Conservation (phyloP, 2,888 invertebrate genomes). For the Caenorhabditis uteleia region DNA sequence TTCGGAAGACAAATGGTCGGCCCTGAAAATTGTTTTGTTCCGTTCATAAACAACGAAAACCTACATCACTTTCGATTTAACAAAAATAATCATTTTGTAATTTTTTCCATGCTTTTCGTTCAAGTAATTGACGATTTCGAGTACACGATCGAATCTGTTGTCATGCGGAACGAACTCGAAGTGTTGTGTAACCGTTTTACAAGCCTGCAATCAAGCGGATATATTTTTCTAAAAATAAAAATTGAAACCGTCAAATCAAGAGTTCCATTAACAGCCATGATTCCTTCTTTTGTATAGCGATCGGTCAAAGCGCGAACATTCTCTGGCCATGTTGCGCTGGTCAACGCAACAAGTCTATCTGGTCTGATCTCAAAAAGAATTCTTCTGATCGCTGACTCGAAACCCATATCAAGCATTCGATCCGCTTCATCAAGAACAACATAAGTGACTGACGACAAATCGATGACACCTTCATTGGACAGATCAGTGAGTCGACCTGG, state of each 20-base stretch:
- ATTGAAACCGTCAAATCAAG: slow-evolving; percentile 78
- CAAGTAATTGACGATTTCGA: slow-evolving; percentile 70
- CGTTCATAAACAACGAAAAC: too few relatives aligned
- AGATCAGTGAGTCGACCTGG: slow-evolving; percentile 91
- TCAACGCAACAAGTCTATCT: slow-evolving; percentile 93
- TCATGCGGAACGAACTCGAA: slow-evolving; percentile 78
- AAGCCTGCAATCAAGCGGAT: slow-evolving; percentile 74
- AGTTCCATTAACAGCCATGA: slow-evolving; percentile 87
- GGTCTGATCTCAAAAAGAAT: slow-evolving; percentile 83
- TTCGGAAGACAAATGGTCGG: slow-evolving; percentile 84
- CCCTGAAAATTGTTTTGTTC: too few relatives aligned
- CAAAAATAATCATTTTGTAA: slow-evolving; percentile 89
- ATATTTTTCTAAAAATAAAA: not conserved
- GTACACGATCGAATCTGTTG: slow-evolving; percentile 30
- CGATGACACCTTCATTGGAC: slow-evolving; percentile 75
- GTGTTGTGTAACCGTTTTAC: slow-evolving; percentile 84
- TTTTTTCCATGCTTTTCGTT: slow-evolving; percentile 77
- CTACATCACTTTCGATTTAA: slow-evolving; percentile 80
- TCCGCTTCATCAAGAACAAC: slow-evolving; percentile 84
- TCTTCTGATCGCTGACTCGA: slow-evolving; percentile 77
- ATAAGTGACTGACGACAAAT: slow-evolving; percentile 46
- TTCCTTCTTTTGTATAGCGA: slow-evolving; percentile 86
- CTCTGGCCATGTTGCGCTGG: slow-evolving; percentile 92
- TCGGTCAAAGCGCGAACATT: slow-evolving; percentile 85
- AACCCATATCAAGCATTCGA: slow-evolving; percentile 75